Percentiles rank a stretch among this genome's conserved stretches.
These are phyloP conservation scores for Podargus strigoides DNA, from an alignment of 2,797 vertebrate species.

Conservation along the genomic window DNA sequence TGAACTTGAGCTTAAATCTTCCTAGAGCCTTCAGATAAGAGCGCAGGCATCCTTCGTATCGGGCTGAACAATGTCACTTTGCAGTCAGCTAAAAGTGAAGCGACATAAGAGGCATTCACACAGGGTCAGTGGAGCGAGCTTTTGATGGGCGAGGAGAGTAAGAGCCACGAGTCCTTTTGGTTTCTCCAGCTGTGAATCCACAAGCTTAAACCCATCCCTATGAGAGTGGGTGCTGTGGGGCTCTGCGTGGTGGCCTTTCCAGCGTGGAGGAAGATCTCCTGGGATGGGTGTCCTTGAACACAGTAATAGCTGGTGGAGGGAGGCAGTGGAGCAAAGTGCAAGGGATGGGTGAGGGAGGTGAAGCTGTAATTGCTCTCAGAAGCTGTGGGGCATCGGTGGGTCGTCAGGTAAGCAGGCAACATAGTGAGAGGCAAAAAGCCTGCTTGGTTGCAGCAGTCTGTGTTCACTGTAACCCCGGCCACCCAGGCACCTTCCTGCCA, in stretches of 20 bases:
- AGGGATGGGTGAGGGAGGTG: background rate
- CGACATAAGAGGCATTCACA: background rate
- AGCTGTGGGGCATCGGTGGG: background rate
- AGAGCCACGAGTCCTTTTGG: background rate
- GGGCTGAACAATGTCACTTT: background rate
- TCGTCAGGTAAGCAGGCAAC: background rate
- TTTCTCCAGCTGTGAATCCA: background rate
- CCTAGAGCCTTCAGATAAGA: conserved; percentile 21
- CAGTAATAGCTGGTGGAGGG: background rate
- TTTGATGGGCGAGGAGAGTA: background rate
- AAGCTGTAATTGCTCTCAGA: background rate
- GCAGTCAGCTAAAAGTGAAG: conserved; percentile 4
- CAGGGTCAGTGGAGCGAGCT: background rate
- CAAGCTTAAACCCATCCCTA: background rate
- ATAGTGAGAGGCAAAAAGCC: background rate
- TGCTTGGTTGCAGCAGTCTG: background rate
- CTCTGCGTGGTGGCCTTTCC: background rate
- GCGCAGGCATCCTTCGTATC: background rate
- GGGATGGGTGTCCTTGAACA: background rate
- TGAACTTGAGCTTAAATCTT: conserved; percentile 34
- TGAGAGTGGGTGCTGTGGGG: background rate
- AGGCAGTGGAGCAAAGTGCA: background rate
- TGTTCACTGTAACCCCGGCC: background rate
- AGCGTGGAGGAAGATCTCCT: background rate
- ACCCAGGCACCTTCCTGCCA: background rate